Percentiles rank a stretch among this genome's conserved stretches.
phyloP scores from a whole-genome alignment of 2,113 vertebrate genomes.

The Pardalotus punctatus region DNA sequence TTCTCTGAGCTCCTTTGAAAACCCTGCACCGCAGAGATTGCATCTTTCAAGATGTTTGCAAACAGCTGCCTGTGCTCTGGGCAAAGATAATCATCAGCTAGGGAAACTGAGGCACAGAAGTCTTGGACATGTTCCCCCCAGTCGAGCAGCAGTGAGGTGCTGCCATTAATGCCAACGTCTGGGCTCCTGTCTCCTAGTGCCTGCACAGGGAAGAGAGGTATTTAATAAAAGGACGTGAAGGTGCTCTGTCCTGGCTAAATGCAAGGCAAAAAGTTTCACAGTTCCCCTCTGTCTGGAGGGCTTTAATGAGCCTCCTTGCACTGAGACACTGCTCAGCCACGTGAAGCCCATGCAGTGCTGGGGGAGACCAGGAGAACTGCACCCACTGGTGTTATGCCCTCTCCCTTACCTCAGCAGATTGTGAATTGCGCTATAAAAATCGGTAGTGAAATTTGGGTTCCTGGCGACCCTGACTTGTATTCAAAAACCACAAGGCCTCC shows the following conservation, averaged over 20 bases:
- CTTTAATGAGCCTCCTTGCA: not conserved
- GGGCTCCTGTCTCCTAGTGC: not conserved
- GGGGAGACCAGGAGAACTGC: not conserved
- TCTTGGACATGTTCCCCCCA: not conserved
- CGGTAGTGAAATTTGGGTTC: not conserved
- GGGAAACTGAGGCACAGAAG: not conserved
- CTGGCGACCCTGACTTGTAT: not conserved
- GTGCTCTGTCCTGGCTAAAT: not conserved
- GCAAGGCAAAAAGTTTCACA: no score
- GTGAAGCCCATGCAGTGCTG: fast-evolving
- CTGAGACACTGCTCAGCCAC: not conserved
- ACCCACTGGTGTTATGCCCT: not conserved
- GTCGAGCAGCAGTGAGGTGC: fast-evolving
- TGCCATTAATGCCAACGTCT: not conserved
- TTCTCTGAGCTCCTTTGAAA: not conserved
- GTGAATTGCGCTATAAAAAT: not conserved
- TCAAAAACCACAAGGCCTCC: not conserved
- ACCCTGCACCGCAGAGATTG: not conserved
- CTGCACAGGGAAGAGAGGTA: not conserved
- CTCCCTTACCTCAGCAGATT: not conserved
- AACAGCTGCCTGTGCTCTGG: not conserved
- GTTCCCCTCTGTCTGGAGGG: not conserved
- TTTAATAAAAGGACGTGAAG: not conserved
- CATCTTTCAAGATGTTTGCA: not conserved
- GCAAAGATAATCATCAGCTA: not conserved